Evolutionary conservation across 2,888 invertebrate species (phyloP), one percentile per base, ranked within the genome.

Genomic region (Anagyrus pseudococci): DNA sequence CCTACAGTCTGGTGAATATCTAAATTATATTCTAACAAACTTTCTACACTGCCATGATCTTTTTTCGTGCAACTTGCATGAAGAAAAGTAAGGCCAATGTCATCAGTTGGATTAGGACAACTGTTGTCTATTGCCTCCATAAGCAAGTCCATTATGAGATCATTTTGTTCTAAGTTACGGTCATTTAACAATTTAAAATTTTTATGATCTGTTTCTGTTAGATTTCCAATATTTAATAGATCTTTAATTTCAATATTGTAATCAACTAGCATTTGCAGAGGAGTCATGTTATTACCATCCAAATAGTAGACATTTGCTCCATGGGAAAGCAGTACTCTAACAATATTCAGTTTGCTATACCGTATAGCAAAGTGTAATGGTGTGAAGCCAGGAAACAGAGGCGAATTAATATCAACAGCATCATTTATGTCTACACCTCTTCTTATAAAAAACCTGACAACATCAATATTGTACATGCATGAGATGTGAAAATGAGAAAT

Each of bases 401-500:
- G 6, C 4, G 60, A 60, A 29, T 54, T 13, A 4, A 17, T 0
- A 15, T 41, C 10, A 0, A 60, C 29, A 4, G 53, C 20, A 33
- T 54, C 47, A 8, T 60, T 19, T 1, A 48, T 29, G 20, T 46
- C 25, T 1, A 41, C 29, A 2, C 48, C 48, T 17, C 4, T 17
- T 2, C 19, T 15, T n/a, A 60, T 17, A 17, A 60, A 54, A 17
- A 29, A 60, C n/a, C 29, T 40, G 2, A 48, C 40, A 15, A 10
- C 48, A 17, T 22, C 8, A 1, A 4, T 8, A 29, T 60, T n/a
- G 7, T 54, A 40, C 41, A 60, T 41, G 3, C 54, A 60, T 1
- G 60, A 53, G 10, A 60, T 41, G 13, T 60, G 60, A 22, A 60
- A 22, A 15, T 60, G 60, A 4, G 54, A 48, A 17, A 60, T 48